These are phyloP conservation scores for Steinernema feltiae DNA, from an alignment of 1,140 invertebrate species.

Conservation along the genomic window DNA sequence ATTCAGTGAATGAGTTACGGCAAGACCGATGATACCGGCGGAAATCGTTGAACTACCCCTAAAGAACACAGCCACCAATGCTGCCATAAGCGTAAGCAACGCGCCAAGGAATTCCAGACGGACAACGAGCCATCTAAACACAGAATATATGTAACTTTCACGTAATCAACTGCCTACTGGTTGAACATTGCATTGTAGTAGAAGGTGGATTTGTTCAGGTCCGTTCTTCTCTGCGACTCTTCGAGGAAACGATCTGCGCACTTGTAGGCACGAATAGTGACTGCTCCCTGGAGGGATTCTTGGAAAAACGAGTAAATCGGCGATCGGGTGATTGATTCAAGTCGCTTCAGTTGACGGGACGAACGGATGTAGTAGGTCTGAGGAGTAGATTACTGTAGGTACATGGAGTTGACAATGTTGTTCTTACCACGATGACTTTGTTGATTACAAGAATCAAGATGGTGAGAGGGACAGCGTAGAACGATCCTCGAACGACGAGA, in stretches of 20 bases:
- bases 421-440: slow-evolving; percentile 57
- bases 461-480: slow-evolving; percentile 15
- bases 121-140: slow-evolving; percentile 59
- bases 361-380: slow-evolving; percentile 61
- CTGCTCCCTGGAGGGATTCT: slow-evolving; percentile 59
- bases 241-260: background rate
- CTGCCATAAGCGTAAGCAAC: slow-evolving; percentile 60
- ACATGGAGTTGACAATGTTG: background rate
- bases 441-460: slow-evolving; percentile 62
- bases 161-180: background rate
- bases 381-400: background rate
- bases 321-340: slow-evolving; percentile 60
- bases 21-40: slow-evolving; percentile 61
- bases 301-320: slow-evolving; percentile 62
- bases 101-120: slow-evolving; percentile 62
- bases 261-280: slow-evolving; percentile 59
- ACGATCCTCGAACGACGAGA: background rate
- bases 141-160: background rate
- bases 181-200: background rate
- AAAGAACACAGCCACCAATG: slow-evolving; percentile 58
- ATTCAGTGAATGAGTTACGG: slow-evolving; percentile 52
- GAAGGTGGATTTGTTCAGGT: background rate
- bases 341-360: slow-evolving; percentile 60
- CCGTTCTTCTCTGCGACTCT: background rate
- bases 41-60: slow-evolving; percentile 61